A percentile compares a stretch with the other conserved stretches of the same genome.
Evolutionary conservation across 2,888 invertebrate species (phyloP).

Genomic region (Scelioninae gen. 1): DNA sequence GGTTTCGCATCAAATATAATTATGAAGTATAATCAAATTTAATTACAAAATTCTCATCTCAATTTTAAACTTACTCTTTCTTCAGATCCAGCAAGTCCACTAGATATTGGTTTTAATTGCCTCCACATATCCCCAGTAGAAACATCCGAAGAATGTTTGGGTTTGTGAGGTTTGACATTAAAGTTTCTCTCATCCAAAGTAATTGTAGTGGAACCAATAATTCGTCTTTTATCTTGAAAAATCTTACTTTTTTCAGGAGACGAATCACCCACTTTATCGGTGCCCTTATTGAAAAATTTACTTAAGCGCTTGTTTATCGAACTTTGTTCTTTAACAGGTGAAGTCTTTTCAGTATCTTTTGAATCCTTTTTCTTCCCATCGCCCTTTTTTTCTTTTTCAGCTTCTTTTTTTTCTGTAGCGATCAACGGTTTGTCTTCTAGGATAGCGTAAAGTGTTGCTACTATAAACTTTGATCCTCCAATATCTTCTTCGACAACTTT

Average conservation of each 20-base stretch:
- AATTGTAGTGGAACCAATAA: constrained; percentile 89
- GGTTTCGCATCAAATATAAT: neutral
- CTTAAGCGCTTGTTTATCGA: constrained; percentile 84
- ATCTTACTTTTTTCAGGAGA: constrained; percentile 84
- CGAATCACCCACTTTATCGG: constrained; percentile 85
- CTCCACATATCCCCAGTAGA: constrained; percentile 90
- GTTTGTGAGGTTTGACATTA: constrained; percentile 86
- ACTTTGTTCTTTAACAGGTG: constrained; percentile 73
- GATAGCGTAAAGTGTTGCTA: constrained; percentile 89
- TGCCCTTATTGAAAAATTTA: constrained; percentile 85
- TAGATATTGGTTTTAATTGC: constrained; percentile 88
- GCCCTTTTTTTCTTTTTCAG: constrained; percentile 78
- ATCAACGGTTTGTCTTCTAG: constrained; percentile 86
- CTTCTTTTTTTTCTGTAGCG: constrained; percentile 82
- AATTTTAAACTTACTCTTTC: constrained; percentile 84
- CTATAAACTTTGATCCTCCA: constrained; percentile 88
- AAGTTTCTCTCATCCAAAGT: constrained; percentile 88
- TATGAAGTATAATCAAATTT: neutral
- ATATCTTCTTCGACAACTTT: constrained; percentile 86
- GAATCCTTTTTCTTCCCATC: constrained; percentile 67
- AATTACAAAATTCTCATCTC: neutral
- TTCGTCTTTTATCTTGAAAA: constrained; percentile 87
- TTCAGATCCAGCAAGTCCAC: constrained; percentile 86
- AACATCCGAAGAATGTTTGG: constrained; percentile 84
- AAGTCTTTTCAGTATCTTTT: constrained; percentile 8